phyloP scores from a whole-genome alignment of 1,140 invertebrate genomes.

The Carposina sasakii region DNA sequence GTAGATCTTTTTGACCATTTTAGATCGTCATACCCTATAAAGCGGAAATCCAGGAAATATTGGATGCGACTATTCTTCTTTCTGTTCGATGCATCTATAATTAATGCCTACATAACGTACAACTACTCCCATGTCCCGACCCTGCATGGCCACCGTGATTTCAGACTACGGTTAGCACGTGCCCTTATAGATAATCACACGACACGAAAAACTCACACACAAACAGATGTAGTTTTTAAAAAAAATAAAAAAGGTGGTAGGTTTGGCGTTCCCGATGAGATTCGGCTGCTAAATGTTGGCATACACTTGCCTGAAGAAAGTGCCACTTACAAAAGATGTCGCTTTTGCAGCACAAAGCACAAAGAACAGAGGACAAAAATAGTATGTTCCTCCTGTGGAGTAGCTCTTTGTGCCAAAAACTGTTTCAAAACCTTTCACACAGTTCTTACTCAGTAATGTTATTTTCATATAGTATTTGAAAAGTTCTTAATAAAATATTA shows the following conservation, averaged over 20 bases:
- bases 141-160: conserved; percentile 26
- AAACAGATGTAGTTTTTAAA: conserved; percentile 1
- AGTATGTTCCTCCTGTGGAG: neutral
- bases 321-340: neutral
- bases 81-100: conserved; percentile 23
- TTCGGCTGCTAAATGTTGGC: conserved; percentile 5
- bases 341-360: conserved; percentile 4
- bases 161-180: conserved; percentile 17
- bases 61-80: conserved; percentile 20
- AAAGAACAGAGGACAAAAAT: neutral
- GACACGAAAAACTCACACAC: conserved; percentile 1
- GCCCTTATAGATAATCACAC: neutral
- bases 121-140: conserved; percentile 23
- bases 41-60: conserved; percentile 19
- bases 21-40: conserved; percentile 24
- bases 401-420: neutral
- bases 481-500: no score
- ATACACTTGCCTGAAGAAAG: neutral
- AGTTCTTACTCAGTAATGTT: no score
- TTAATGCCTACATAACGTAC: conserved; percentile 38
- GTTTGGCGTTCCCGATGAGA: conserved; percentile 7
- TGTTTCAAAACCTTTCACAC: conserved; percentile 4
- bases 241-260: conserved; percentile 6
- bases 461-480: no score
- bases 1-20: conserved; percentile 37